These are phyloP conservation scores for Caenorhabditis sp. DNA, from an alignment of 2,888 invertebrate genomes.

Conservation along the genomic window DNA sequence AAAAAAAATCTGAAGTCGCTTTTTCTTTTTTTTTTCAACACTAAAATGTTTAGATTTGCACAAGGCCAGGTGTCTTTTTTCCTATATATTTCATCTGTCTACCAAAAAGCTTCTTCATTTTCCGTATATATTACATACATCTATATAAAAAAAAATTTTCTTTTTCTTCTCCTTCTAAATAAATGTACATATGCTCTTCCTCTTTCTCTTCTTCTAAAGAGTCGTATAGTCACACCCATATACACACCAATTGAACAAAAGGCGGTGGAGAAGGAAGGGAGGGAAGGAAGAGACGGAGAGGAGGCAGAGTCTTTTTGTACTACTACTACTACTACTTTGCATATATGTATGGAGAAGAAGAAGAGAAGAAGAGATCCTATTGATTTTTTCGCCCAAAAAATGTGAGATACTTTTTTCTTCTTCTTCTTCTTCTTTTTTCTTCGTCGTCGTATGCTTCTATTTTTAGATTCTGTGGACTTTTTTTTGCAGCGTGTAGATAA, in stretches of 20 bases:
- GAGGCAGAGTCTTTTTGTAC: not conserved
- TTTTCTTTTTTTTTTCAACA: no score
- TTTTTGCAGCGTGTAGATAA: not conserved
- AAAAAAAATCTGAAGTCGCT: no score
- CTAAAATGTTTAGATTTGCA: no score
- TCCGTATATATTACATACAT: not conserved
- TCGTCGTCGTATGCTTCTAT: not conserved
- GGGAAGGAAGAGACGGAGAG: not conserved
- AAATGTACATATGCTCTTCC: conserved; percentile 23
- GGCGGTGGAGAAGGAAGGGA: not conserved
- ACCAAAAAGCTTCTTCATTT: conserved; percentile 10
- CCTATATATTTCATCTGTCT: conserved; percentile 1
- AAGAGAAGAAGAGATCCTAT: not conserved
- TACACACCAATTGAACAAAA: conserved; percentile 2
- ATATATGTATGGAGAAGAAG: not conserved
- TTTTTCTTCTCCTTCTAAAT: conserved; percentile 3
- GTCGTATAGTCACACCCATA: conserved; percentile 5
- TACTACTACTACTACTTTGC: not conserved
- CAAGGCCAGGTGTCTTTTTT: not conserved
- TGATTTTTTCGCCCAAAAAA: conserved; percentile 1
- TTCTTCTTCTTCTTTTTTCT: not conserved
- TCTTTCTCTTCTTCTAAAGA: conserved; percentile 5
- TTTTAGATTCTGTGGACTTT: not conserved
- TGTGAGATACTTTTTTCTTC: not conserved
- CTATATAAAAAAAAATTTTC: not conserved